A percentile compares a stretch with the other conserved stretches of the same genome.
These are phyloP conservation scores for Rhinolophus ferrumequinum DNA, from an alignment of 2,113 vertebrate genomes.

Conservation along the genomic window DNA sequence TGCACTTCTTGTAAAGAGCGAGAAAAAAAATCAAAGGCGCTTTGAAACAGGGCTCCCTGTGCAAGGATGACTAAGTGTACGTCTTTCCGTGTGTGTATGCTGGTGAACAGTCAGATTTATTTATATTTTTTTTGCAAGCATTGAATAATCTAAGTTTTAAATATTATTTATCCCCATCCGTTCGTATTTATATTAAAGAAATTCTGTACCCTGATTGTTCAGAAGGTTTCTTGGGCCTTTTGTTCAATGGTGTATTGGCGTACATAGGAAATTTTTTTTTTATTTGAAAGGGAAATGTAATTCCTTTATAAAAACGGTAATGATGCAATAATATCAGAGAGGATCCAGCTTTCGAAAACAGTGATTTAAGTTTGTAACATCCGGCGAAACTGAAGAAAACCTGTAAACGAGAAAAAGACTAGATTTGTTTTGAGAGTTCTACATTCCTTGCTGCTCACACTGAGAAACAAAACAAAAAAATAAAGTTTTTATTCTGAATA, in stretches of 20 bases:
- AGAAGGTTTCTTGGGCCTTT: constrained; percentile 87
- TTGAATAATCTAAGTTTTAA: constrained; percentile 93
- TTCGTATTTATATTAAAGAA: constrained; percentile 91
- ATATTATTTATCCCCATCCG: constrained; percentile 96
- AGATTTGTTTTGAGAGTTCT: constrained; percentile 91
- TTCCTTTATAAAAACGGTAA: constrained; percentile 87
- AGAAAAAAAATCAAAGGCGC: constrained; percentile 90
- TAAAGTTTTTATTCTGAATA: constrained; percentile 91
- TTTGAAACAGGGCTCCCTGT: constrained; percentile 90
- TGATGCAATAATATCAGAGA: constrained; percentile 95
- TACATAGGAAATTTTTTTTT: constrained; percentile 76
- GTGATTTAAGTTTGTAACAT: constrained; percentile 87
- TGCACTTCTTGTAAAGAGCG: constrained; percentile 95
- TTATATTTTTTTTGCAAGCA: constrained; percentile 94
- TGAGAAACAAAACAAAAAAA: constrained; percentile 86
- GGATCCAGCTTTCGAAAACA: constrained; percentile 82
- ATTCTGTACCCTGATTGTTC: constrained; percentile 90
- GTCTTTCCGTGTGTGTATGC: constrained; percentile 92
- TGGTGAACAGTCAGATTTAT: constrained; percentile 96
- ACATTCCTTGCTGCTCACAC: constrained; percentile 98
- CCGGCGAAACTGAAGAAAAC: constrained; percentile 79
- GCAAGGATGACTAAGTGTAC: constrained; percentile 89
- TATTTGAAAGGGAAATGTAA: constrained; percentile 86
- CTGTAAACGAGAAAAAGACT: constrained; percentile 85
- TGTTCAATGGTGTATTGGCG: constrained; percentile 86